Percentiles rank a stretch among this genome's conserved stretches.
phyloP scores from a whole-genome alignment of 1,140 invertebrate genomes.

The Plectrocnemia conspersa region DNA sequence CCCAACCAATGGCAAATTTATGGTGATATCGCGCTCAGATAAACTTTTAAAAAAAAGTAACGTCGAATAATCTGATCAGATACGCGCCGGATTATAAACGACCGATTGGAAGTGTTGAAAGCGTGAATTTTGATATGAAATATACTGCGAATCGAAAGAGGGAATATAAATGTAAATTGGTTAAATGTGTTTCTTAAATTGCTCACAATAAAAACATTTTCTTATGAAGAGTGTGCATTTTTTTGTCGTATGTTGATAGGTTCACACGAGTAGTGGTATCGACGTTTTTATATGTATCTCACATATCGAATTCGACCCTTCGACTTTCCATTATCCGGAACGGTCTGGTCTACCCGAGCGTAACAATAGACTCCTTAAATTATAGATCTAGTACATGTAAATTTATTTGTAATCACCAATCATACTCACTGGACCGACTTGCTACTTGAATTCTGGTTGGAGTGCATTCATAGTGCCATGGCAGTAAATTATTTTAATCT shows the following conservation, averaged over 20 bases:
- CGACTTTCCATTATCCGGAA: slow-evolving; percentile 10
- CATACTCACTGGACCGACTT: slow-evolving; percentile 16
- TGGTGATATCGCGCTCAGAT: too few relatives aligned
- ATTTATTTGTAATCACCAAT: slow-evolving; percentile 25
- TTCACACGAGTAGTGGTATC: neutral
- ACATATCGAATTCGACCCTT: neutral
- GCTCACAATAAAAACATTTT: neutral
- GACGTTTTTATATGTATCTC: neutral
- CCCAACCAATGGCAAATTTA: too few relatives aligned
- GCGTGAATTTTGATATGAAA: too few relatives aligned
- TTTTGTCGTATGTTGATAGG: neutral
- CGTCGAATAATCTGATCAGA: too few relatives aligned
- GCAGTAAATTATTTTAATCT: too few relatives aligned
- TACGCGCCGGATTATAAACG: too few relatives aligned
- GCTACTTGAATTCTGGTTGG: slow-evolving; percentile 14
- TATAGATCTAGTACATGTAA: slow-evolving; percentile 15
- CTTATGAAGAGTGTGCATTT: neutral
- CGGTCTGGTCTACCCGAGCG: neutral
- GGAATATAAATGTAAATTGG: neutral
- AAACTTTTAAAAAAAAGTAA: too few relatives aligned
- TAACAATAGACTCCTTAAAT: slow-evolving; percentile 19
- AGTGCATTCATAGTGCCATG: neutral
- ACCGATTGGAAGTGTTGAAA: too few relatives aligned
- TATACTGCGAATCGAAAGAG: neutral
- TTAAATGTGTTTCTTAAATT: neutral